These are phyloP conservation scores for Nyctibius grandis DNA, from an alignment of 2,797 vertebrate genomes.

Conservation along the genomic window DNA sequence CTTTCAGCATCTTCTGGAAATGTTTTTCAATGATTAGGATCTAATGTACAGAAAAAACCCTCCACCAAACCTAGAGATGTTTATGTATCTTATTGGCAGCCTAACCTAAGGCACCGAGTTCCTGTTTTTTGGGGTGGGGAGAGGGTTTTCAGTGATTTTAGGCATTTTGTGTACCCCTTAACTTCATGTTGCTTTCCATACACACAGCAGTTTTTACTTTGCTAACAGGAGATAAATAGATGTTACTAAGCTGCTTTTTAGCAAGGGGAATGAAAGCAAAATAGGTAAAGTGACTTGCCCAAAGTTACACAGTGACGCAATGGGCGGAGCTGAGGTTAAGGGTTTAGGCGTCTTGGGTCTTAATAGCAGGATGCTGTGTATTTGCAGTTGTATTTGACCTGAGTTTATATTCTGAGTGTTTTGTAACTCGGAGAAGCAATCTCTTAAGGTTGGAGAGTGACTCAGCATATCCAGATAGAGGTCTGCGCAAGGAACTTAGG, in stretches of 20 bases:
- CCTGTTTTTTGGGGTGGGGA: background rate
- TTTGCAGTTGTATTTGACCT: background rate
- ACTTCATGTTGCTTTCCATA: background rate
- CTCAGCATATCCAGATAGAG: slow-evolving; percentile 46
- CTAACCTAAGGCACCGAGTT: background rate
- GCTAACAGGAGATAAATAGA: background rate
- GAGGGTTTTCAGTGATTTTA: background rate
- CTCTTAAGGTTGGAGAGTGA: slow-evolving; percentile 25
- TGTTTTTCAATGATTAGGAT: background rate
- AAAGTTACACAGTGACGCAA: background rate
- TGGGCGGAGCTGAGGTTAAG: background rate
- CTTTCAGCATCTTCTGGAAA: background rate
- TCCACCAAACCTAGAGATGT: background rate
- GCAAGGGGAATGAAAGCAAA: background rate
- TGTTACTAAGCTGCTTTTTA: background rate
- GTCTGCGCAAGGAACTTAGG: background rate
- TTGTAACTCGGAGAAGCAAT: background rate
- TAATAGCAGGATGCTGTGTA: background rate
- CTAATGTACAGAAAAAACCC: background rate
- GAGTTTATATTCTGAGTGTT: background rate
- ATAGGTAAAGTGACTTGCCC: background rate
- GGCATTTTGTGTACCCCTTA: background rate
- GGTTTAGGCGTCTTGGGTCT: background rate
- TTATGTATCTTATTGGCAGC: background rate
- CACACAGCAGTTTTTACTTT: background rate